Evolutionary conservation across 2,888 invertebrate species (phyloP).

Genomic region (Xestia rhomboidea): DNA sequence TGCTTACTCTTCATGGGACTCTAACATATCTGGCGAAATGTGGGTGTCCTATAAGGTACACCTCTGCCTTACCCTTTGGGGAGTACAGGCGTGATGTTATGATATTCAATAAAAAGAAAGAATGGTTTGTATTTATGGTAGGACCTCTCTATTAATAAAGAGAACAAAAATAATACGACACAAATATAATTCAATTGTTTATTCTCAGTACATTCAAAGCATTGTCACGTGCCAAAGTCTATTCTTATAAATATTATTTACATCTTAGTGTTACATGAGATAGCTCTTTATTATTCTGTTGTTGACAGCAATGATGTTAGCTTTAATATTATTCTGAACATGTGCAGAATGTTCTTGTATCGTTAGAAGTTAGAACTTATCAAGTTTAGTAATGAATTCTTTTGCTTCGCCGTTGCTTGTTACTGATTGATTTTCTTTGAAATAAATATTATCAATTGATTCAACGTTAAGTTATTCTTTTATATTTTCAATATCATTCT

Average conservation of each 20-base stretch:
- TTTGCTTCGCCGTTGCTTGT: neutral
- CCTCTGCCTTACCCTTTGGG: too few species aligned
- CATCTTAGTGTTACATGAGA: conserved; percentile 71
- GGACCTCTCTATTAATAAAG: neutral
- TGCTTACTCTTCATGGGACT: too few species aligned
- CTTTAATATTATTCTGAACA: conserved; percentile 38
- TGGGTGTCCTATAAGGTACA: too few species aligned
- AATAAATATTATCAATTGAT: neutral
- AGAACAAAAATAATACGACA: conserved; percentile 66
- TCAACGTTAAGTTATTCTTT: neutral
- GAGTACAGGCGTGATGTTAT: too few species aligned
- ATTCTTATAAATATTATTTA: conserved; percentile 80
- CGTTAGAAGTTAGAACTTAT: neutral
- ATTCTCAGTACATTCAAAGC: conserved; percentile 90
- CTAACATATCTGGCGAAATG: too few species aligned
- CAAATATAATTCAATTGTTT: conserved; percentile 80
- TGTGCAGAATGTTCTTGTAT: conserved; percentile 20
- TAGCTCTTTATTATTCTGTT: conserved; percentile 51
- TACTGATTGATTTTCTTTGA: neutral
- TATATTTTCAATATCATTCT: neutral
- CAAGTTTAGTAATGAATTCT: neutral
- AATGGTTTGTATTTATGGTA: neutral
- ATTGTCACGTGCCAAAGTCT: conserved; percentile 81
- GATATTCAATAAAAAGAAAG: neutral
- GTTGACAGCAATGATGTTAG: conserved; percentile 51